Base-by-base conservation (phyloP, 2,888 invertebrate species). In the Glomeris marginata region DNA sequence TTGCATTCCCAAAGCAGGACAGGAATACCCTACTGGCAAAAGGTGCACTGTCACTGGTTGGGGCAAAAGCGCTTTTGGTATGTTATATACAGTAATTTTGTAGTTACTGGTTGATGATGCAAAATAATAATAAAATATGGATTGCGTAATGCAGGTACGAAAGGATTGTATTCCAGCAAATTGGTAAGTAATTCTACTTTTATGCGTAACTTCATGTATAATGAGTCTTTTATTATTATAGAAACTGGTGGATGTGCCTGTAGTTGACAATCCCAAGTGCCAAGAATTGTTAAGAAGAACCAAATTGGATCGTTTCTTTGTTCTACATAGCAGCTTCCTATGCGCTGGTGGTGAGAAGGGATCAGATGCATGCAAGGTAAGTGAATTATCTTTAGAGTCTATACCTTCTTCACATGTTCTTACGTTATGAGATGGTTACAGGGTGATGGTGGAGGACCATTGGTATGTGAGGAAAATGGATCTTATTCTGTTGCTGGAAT, bases 301-400 rank as follows among this genome's bases (percentile, higher is more conserved):
- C 0, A 74, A 88, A 58, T 70, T 91, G 28, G 90, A 90, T 1
- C 82, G 82, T 60, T 81, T 80, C 59, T 91, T 88, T 68, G 81
- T 82, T 59, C 71, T 91, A 11, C 42, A 49, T 42, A 28, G 81
- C 1, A 88, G 90, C 20, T 88, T 91, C 64, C 64, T 90, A 41
- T 91, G 91, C 61, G 91, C 90, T 20, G 91, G 91, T n/a, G 91
- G 91, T 1, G 90, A 91, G 66, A 87, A 87, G 65, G 90, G 90
- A 59, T 90, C 88, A 66, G 91, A 91, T 62, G 88, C 91, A 5
- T 91, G 91, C 74, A 90, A 90, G 63, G 69, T 69, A 53, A 56
- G 58, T n/a, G 15, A 28, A 6, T 5, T 11, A 34, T 15, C n/a
- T 20, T 36, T 50, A 1, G 36, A 22, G 18, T 15, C 35, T n/a